phyloP scores from a whole-genome alignment of 2,888 invertebrate species.

The Eudasyphora cyanicolor region DNA sequence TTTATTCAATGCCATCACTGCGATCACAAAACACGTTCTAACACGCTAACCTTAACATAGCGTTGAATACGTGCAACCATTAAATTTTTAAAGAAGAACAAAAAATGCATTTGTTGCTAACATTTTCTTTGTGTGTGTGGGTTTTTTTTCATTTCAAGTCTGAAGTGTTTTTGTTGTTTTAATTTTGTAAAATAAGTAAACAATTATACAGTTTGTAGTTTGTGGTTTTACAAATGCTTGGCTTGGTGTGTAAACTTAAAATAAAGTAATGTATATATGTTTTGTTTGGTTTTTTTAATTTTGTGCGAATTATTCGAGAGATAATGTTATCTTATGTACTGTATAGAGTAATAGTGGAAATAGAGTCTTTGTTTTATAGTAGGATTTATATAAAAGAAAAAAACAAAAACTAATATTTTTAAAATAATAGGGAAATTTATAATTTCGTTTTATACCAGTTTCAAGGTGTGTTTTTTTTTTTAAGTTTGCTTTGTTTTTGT shows the following conservation, averaged over 20 bases:
- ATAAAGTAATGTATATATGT: background rate
- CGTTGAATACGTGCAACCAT: background rate
- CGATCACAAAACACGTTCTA: background rate
- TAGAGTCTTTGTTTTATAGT: background rate
- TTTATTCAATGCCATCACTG: background rate
- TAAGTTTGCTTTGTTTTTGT: constrained; percentile 35
- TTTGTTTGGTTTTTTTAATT: constrained; percentile 29
- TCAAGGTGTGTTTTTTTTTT: constrained; percentile 10
- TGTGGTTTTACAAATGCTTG: background rate
- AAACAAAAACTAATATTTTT: background rate
- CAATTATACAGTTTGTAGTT: constrained; percentile 45
- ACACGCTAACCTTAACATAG: constrained; percentile 5
- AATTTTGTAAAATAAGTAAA: constrained; percentile 47
- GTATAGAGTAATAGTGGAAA: constrained; percentile 18
- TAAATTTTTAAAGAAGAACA: background rate
- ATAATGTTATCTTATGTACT: no score
- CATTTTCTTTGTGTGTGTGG: constrained; percentile 33
- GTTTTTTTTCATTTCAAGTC: constrained; percentile 32
- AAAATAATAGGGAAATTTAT: constrained; percentile 45
- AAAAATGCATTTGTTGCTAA: constrained; percentile 36
- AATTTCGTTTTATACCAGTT: constrained; percentile 47
- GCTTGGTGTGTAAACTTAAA: constrained; percentile 35
- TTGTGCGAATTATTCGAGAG: constrained; percentile 52
- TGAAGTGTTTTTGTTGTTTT: constrained; percentile 33
- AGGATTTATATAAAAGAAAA: background rate